A percentile compares a stretch with the other conserved stretches of the same genome.
phyloP scores from a whole-genome alignment of 2,888 invertebrate genomes.

The Drosophila nr. perissopoda region DNA sequence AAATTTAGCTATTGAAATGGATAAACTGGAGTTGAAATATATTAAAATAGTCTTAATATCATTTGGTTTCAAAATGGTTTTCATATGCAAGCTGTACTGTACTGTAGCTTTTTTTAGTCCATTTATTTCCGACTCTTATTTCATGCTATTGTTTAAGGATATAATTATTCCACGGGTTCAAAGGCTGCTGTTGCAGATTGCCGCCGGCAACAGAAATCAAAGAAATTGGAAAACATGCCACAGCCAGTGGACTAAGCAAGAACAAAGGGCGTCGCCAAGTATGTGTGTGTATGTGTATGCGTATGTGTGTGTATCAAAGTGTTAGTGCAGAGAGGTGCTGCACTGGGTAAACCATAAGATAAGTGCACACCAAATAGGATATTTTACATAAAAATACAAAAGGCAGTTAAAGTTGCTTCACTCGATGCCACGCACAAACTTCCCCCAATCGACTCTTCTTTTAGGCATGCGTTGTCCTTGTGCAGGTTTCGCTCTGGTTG shows the following conservation, averaged over 20 bases:
- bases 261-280: slow-evolving; percentile 26
- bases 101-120: neutral
- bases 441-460: neutral
- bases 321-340: neutral
- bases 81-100: neutral
- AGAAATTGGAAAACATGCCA: slow-evolving; percentile 67
- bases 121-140: slow-evolving; percentile 11
- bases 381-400: slow-evolving; percentile 40
- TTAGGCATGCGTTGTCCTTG: slow-evolving; percentile 21
- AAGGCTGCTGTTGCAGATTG: slow-evolving; percentile 12
- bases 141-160: slow-evolving; percentile 17
- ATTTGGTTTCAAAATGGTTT: neutral
- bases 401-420: slow-evolving; percentile 6
- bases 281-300: too few species aligned
- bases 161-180: slow-evolving; percentile 22
- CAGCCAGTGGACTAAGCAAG: slow-evolving; percentile 21
- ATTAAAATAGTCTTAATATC: neutral
- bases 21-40: too few species aligned
- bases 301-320: too few species aligned
- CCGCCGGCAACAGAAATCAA: slow-evolving; percentile 54
- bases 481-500: slow-evolving; percentile 38
- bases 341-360: slow-evolving; percentile 6
- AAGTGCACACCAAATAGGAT: slow-evolving; percentile 26
- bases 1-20: neutral
- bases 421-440: neutral